These are phyloP conservation scores for Euspilapteryx auroguttella DNA, from an alignment of 2,888 invertebrate species.

Conservation along the genomic window DNA sequence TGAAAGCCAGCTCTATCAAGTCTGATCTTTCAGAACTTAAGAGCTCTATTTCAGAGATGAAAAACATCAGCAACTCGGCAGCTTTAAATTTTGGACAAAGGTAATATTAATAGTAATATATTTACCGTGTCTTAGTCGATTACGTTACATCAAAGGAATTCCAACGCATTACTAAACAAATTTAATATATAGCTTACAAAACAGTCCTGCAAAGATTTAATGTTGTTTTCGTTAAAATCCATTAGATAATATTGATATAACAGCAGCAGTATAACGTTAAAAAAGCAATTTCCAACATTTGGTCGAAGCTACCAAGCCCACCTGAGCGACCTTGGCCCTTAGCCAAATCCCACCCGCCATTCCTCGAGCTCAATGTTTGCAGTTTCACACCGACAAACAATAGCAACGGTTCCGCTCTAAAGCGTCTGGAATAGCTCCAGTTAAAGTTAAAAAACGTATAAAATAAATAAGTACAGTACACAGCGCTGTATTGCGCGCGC, in stretches of 20 bases:
- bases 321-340: conserved; percentile 52
- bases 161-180: no score
- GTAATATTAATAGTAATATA: conserved; percentile 14
- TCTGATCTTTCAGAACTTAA: conserved; percentile 78
- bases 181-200: no score
- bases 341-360: conserved; percentile 45
- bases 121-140: conserved; percentile 13
- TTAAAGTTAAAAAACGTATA: no score
- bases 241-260: no score
- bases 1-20: conserved; percentile 82
- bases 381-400: conserved; percentile 53
- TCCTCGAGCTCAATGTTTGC: conserved; percentile 38
- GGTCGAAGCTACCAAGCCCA: conserved; percentile 40
- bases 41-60: conserved; percentile 86
- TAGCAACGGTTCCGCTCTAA: conserved; percentile 36
- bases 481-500: no score
- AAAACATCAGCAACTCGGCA: no score
- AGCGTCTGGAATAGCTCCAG: no score
- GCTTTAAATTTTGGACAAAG: conserved; percentile 48
- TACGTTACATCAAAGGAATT: no score
- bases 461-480: no score
- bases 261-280: conserved; percentile 1
- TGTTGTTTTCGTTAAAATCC: no score
- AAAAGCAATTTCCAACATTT: conserved; percentile 12
- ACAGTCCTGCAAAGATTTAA: no score